Evolutionary conservation across 92 coral and sea anemone genomes (phyloP).

Genomic region (Palythoa grandis): DNA sequence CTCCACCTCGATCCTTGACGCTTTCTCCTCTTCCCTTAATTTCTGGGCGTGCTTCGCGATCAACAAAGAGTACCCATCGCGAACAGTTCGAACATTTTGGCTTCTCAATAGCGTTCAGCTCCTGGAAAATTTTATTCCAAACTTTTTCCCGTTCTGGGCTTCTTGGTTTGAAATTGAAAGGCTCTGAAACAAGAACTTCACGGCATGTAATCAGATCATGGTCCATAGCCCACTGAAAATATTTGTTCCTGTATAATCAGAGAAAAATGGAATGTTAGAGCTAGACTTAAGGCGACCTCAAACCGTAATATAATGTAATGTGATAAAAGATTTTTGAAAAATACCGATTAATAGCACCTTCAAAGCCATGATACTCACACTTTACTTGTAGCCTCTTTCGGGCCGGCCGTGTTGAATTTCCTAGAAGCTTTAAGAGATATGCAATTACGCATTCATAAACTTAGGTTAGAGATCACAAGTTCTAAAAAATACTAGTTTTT

Average conservation of each 20-base stretch:
- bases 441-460: neutral
- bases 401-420: constrained; percentile 21
- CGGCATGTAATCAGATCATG: constrained; percentile 37
- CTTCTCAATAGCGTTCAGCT: neutral
- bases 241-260: constrained; percentile 42
- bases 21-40: no score
- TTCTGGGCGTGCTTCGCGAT: no score
- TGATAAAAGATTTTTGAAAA: neutral
- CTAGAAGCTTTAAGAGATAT: neutral
- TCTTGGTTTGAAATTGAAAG: constrained; percentile 31
- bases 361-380: constrained; percentile 33
- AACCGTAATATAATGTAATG: constrained; percentile 1
- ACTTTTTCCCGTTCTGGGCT: neutral
- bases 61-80: no score
- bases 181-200: constrained; percentile 42
- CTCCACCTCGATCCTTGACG: no score
- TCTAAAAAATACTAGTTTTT: neutral
- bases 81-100: neutral
- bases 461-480: neutral
- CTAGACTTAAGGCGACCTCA: constrained; percentile 7
- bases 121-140: neutral
- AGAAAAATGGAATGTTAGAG: constrained; percentile 41
- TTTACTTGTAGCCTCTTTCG: constrained; percentile 31
- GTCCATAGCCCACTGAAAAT: constrained; percentile 38
- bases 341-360: constrained; percentile 35